phyloP scores from a whole-genome alignment of 2,888 invertebrate genomes.

The Mechanitis mazaeus region DNA sequence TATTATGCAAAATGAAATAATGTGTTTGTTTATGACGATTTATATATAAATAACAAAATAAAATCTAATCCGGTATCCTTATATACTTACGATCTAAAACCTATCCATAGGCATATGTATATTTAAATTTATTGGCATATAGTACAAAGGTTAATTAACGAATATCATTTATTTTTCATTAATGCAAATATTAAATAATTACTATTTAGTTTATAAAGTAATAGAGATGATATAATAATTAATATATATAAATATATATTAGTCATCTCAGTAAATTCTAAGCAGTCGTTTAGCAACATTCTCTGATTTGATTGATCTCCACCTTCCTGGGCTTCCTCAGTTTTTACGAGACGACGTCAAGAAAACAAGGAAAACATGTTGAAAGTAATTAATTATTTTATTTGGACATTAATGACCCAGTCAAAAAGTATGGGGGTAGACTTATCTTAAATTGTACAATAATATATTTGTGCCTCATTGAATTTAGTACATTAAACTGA shows the following conservation, averaged over 20 bases:
- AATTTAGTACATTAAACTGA: too few relatives aligned
- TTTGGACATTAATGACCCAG: slow-evolving; percentile 73
- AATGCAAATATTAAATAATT: too few relatives aligned
- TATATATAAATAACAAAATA: too few relatives aligned
- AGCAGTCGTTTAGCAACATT: slow-evolving; percentile 55
- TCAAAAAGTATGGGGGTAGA: slow-evolving; percentile 66
- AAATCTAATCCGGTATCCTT: too few relatives aligned
- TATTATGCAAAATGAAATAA: slow-evolving; percentile 5
- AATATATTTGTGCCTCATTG: not conserved
- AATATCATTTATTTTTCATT: too few relatives aligned
- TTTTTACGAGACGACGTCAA: slow-evolving; percentile 65
- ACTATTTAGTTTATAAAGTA: too few relatives aligned
- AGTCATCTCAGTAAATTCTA: slow-evolving; percentile 62
- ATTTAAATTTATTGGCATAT: too few relatives aligned
- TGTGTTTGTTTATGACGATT: not conserved
- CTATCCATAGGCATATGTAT: too few relatives aligned
- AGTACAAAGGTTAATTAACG: too few relatives aligned
- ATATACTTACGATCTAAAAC: too few relatives aligned
- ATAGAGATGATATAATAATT: not conserved
- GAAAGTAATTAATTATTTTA: slow-evolving; percentile 74
- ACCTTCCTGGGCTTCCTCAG: slow-evolving; percentile 51
- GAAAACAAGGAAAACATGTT: slow-evolving; percentile 66
- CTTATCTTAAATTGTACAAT: slow-evolving; percentile 41
- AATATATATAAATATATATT: slow-evolving; percentile 30
- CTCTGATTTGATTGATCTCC: slow-evolving; percentile 72